Base-by-base conservation (phyloP, 1,140 invertebrate genomes). In the Drosophila arizonae region DNA sequence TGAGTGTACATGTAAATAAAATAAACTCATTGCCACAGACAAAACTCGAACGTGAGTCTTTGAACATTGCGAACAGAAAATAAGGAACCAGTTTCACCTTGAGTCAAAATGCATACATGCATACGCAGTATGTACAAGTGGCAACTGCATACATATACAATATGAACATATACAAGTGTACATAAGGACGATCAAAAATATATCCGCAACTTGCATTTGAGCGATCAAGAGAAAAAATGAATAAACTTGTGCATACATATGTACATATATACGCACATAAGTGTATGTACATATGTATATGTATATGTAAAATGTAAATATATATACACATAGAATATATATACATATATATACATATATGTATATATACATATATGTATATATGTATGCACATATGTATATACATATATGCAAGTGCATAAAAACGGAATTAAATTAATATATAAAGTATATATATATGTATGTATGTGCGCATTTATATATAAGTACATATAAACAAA, bases 31-130 rank as follows among this genome's bases (percentile, higher is more conserved):
- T 82, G 76, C 81, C 72, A 81, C 81, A 81, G 79, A 87, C 82
- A 68, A 72, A 78, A 77, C 76, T 64, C 84, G 84, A 84, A 87
- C 84, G 84, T 87, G 84, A 84, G 84, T 82, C 84, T 87, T 84
- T 78, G 79, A 88, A 77, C 75, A 88, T 88, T 88, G 84, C 79
- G 76, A 87, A 87, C 52, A 88, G 69, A 88, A 82, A 82, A 87
- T 76, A 79, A 87, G 84, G 84, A 87, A 87, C 84, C 84, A 87
- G 84, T 87, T 87, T 87, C 79, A 87, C 82, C 82, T 87, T 87
- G 82, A 87, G 82, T 75, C 69, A 84, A 76, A 33, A 43, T 46
- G 39, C 15, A 63, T 52, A 46, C 15, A 55, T 33, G 17, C 46
- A 33, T 41, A 43, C 26, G 21, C 17, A 46, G n/a, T 33, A 68